phyloP scores from a whole-genome alignment of 2,888 invertebrate species.

The Axea sp. region DNA sequence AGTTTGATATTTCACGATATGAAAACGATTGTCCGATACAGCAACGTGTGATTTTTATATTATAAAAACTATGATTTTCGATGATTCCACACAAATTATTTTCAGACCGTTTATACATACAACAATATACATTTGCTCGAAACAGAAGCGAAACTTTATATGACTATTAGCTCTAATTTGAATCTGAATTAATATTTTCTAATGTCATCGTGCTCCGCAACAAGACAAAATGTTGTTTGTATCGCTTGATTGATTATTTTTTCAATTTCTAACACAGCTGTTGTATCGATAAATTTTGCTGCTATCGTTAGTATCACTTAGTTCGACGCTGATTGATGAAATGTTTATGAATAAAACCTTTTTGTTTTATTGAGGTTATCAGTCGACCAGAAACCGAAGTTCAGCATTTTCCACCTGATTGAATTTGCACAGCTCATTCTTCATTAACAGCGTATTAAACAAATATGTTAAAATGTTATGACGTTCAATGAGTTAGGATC shows the following conservation, averaged over 20 bases:
- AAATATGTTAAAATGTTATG: too few species aligned
- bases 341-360: constrained; percentile 36
- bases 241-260: constrained; percentile 63
- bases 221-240: constrained; percentile 24
- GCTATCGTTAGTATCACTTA: constrained; percentile 62
- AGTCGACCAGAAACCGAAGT: constrained; percentile 6
- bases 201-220: not conserved
- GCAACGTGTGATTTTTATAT: constrained; percentile 41
- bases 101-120: not conserved
- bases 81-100: constrained; percentile 13
- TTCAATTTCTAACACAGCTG: constrained; percentile 61
- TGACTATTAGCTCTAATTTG: not conserved
- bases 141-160: not conserved
- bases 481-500: too few species aligned
- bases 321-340: constrained; percentile 63
- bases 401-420: too few species aligned
- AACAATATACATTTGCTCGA: too few species aligned
- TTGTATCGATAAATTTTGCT: constrained; percentile 63
- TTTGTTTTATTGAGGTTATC: constrained; percentile 39
- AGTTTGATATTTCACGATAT: constrained; percentile 17
- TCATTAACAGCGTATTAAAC: too few species aligned
- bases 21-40: constrained; percentile 31
- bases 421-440: too few species aligned
- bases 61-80: too few species aligned
- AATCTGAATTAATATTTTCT: constrained; percentile 19